Evolutionary conservation across 2,797 vertebrate species (phyloP), one percentile per base, ranked within the genome.

Genomic region (Sebastes minor): DNA sequence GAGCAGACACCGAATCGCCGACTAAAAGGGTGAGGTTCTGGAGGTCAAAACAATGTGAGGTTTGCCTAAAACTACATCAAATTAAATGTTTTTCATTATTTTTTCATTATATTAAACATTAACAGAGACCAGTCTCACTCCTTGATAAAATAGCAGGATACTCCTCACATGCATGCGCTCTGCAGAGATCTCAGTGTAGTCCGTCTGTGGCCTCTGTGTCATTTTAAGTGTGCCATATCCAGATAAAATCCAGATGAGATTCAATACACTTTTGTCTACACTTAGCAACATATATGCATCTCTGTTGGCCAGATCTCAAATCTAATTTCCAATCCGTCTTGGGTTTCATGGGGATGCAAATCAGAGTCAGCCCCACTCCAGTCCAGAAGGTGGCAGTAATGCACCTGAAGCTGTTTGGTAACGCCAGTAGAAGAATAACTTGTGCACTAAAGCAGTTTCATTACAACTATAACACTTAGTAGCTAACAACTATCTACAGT

Each of bases 41-140:
- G 74, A 85, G 79, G 71, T 87, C 68, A 82, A 64, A 56, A 60
- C 60, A 64, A 28, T 69, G 56, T 74, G 66, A 77, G 22, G 3
- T 64, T 25, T 33, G 38, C 20, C 18, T 20, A 2, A 67, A 61
- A 76, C 53, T n/a, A 38, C 52, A 68, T 66, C 8, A 65, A 30
- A 60, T 76, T 1, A 14, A 49, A 30, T 33, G 22, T 64, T 55
- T 61, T 66, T 6, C 9, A 4, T 57, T 32, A 4, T 46, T 46
- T 46, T 46, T 46, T 0, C 6, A 68, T 61, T 14, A 71, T 70
- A 57, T 76, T 8, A 25, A 70, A 61, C 27, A n/a, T 49, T 14
- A 22, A 59, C 27, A 35, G 33, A 35, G 33, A 35, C 33, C 35
- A 14, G 32, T 62, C 53, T 46, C 16, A 20, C 20, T 25, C 27